phyloP scores from a whole-genome alignment of 2,888 invertebrate species.

The Drosophila nr. medialis region DNA sequence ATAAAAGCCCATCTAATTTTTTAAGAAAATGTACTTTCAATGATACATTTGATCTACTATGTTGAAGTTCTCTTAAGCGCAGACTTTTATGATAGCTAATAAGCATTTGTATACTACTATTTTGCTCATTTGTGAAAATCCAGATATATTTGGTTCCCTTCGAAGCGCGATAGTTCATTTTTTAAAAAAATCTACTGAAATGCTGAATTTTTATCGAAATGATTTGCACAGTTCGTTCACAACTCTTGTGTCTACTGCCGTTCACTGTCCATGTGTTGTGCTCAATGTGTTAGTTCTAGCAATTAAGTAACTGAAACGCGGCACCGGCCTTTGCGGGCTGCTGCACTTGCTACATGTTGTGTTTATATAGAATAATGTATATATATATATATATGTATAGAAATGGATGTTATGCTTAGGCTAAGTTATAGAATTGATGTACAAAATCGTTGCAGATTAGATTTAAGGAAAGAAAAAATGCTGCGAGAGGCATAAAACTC shows the following conservation, averaged over 20 bases:
- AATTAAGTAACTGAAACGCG: constrained; percentile 16
- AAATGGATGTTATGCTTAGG: constrained; percentile 36
- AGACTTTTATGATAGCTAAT: background rate
- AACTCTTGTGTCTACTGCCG: constrained; percentile 21
- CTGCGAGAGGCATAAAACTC: constrained; percentile 28
- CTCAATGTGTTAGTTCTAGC: constrained; percentile 63
- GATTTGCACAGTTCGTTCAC: background rate
- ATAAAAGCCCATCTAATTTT: background rate
- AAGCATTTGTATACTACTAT: background rate
- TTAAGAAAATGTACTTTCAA: background rate
- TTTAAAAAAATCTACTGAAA: background rate
- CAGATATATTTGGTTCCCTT: background rate
- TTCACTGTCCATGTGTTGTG: constrained; percentile 61
- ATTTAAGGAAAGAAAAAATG: constrained; percentile 2
- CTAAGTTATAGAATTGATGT: constrained; percentile 45
- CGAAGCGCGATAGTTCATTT: background rate
- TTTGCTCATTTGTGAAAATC: background rate
- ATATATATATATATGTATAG: constrained; percentile 34
- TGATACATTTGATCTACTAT: background rate
- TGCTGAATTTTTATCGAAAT: background rate
- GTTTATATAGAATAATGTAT: constrained; percentile 30
- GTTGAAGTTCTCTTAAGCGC: background rate
- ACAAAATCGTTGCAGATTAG: constrained; percentile 49
- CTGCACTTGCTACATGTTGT: constrained; percentile 27
- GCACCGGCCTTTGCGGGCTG: constrained; percentile 2